Evolutionary conservation across 2,113 vertebrate genomes (phyloP).

Genomic region (Hippolais icterina): DNA sequence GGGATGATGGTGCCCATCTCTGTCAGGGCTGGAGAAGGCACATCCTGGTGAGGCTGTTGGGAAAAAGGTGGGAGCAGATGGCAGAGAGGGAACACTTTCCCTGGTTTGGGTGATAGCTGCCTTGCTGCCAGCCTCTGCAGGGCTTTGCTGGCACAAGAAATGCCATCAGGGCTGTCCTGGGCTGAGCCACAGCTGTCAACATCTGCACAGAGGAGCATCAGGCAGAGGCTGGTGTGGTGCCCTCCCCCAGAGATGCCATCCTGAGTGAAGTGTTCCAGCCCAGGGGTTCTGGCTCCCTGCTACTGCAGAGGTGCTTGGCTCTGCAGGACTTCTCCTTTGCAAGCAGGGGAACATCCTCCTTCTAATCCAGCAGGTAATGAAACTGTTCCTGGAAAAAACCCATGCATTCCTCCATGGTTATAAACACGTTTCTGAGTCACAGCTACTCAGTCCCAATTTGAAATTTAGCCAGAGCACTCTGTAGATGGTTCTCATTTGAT

Average conservation of each 20-base stretch:
- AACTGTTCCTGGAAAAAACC: background rate
- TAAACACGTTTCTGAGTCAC: conserved; percentile 40
- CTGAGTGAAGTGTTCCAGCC: background rate
- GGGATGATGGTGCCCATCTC: background rate
- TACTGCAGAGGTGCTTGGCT: background rate
- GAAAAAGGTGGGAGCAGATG: background rate
- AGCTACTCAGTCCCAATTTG: background rate
- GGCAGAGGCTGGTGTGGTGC: background rate
- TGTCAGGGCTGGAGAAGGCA: background rate
- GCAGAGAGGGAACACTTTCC: background rate
- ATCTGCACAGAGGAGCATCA: background rate
- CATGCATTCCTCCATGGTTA: background rate
- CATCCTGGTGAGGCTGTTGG: accelerated
- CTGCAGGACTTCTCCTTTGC: background rate
- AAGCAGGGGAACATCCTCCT: background rate
- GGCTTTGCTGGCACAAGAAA: background rate
- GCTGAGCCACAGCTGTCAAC: background rate
- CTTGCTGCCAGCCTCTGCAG: background rate
- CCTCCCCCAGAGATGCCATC: background rate
- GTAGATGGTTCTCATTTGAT: background rate
- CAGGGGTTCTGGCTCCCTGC: background rate
- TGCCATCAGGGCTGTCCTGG: background rate
- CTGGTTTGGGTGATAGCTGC: background rate
- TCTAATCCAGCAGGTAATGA: background rate
- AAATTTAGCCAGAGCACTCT: conserved; percentile 16